A percentile compares a stretch with the other conserved stretches of the same genome.
These are phyloP conservation scores for Etheostoma perlongum DNA, from an alignment of 2,797 vertebrate genomes.

Conservation along the genomic window DNA sequence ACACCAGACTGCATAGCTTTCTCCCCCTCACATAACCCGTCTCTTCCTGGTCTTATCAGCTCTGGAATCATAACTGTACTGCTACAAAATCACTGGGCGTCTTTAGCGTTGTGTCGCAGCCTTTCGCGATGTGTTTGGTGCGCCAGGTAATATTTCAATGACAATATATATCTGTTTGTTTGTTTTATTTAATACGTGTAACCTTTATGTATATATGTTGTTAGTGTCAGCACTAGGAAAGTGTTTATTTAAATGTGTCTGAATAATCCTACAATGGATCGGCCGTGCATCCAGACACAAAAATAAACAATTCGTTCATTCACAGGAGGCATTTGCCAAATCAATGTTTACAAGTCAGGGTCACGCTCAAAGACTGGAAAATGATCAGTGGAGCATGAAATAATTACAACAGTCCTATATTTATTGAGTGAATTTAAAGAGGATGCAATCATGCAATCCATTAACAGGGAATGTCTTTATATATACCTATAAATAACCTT, in stretches of 20 bases:
- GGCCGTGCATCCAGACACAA: too few species aligned
- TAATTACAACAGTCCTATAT: neutral
- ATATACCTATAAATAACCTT: too few species aligned
- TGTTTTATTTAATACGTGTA: too few species aligned
- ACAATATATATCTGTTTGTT: too few species aligned
- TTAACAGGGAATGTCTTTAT: neutral
- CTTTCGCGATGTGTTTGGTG: too few species aligned
- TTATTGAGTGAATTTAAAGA: slow-evolving; percentile 4
- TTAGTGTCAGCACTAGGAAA: too few species aligned
- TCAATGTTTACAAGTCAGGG: slow-evolving; percentile 11
- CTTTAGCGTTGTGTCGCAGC: too few species aligned
- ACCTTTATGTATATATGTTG: too few species aligned
- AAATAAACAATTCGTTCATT: neutral
- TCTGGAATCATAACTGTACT: slow-evolving; percentile 12
- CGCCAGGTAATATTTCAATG: too few species aligned
- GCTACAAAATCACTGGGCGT: neutral
- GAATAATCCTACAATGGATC: too few species aligned
- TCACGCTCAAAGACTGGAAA: neutral
- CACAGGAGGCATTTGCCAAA: slow-evolving; percentile 1
- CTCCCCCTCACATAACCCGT: neutral
- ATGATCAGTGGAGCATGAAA: neutral
- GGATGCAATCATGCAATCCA: neutral
- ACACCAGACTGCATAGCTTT: slow-evolving; percentile 53
- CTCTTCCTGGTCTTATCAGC: slow-evolving; percentile 4
- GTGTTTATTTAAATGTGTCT: too few species aligned